Evolutionary conservation across 1,140 invertebrate genomes (phyloP).

Genomic region (Sipha flava): DNA sequence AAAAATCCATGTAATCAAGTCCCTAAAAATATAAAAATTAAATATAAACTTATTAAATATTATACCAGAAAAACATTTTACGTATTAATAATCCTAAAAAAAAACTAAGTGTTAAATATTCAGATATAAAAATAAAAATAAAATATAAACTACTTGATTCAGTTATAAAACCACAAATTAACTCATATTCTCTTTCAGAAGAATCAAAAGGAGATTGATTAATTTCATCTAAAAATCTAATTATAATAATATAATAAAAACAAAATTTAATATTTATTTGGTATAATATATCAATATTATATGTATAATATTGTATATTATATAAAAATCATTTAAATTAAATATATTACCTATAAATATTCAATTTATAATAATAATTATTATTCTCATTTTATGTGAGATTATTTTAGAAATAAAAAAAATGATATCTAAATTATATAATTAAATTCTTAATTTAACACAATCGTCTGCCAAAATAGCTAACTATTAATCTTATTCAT

Average conservation of each 20-base stretch:
- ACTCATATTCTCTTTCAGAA: constrained; percentile 62
- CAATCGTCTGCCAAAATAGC: too few relatives aligned
- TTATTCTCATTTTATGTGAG: constrained; percentile 1
- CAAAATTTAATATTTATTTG: neutral
- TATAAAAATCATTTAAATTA: neutral
- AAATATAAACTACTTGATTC: constrained; percentile 58
- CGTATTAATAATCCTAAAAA: constrained; percentile 52
- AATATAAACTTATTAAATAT: neutral
- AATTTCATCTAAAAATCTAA: constrained; percentile 50
- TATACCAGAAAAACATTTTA: neutral
- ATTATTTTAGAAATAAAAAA: neutral
- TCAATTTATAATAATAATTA: constrained; percentile 1
- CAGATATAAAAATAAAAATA: constrained; percentile 60
- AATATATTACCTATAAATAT: neutral
- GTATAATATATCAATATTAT: too few relatives aligned
- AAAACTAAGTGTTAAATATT: constrained; percentile 51
- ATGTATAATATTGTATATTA: too few relatives aligned
- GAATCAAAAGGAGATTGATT: constrained; percentile 71
- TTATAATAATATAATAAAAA: neutral
- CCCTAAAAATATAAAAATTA: constrained; percentile 46
- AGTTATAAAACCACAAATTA: constrained; percentile 68
- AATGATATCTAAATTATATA: too few relatives aligned
- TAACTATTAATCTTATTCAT: too few relatives aligned
- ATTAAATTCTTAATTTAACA: too few relatives aligned
- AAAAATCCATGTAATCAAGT: constrained; percentile 52